Percentiles rank a stretch among this genome's conserved stretches.
Conservation (phyloP, 2,113 vertebrate species). For the Lagenorhynchus albirostris region DNA sequence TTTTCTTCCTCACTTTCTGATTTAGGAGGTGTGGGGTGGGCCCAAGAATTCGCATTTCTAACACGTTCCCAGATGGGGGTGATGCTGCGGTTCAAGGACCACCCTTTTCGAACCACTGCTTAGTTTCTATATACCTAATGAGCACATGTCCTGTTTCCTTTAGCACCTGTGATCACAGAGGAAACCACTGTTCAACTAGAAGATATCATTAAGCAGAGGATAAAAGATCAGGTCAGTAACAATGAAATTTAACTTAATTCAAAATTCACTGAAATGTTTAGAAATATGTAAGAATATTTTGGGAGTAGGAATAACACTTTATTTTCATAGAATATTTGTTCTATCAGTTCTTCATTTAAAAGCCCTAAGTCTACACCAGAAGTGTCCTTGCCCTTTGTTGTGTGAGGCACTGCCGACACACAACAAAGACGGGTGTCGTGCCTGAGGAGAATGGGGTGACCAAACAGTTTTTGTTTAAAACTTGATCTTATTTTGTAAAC, state of each 20-base stretch:
- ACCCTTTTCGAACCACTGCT: background rate
- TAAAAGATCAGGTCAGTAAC: slow-evolving; percentile 92
- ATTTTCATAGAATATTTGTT: background rate
- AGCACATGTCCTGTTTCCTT: background rate
- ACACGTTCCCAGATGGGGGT: background rate
- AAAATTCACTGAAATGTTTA: background rate
- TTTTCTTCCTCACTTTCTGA: background rate
- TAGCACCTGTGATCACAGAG: slow-evolving; percentile 94
- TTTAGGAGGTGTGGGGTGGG: background rate
- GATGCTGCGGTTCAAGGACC: background rate
- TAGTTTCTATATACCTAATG: background rate
- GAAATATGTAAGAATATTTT: background rate
- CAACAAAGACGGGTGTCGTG: background rate
- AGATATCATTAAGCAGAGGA: slow-evolving; percentile 97
- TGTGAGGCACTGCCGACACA: background rate
- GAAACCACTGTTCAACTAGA: slow-evolving; percentile 95
- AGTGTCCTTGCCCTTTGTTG: background rate
- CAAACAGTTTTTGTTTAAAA: background rate
- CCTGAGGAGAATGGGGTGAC: background rate
- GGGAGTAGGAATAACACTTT: background rate
- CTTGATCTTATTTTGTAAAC: background rate
- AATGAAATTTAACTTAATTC: background rate
- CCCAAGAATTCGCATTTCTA: background rate
- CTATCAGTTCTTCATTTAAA: background rate
- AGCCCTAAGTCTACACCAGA: background rate